Base-by-base conservation (phyloP, 2,888 invertebrate species). In the Orthonychiurus folsomi region DNA sequence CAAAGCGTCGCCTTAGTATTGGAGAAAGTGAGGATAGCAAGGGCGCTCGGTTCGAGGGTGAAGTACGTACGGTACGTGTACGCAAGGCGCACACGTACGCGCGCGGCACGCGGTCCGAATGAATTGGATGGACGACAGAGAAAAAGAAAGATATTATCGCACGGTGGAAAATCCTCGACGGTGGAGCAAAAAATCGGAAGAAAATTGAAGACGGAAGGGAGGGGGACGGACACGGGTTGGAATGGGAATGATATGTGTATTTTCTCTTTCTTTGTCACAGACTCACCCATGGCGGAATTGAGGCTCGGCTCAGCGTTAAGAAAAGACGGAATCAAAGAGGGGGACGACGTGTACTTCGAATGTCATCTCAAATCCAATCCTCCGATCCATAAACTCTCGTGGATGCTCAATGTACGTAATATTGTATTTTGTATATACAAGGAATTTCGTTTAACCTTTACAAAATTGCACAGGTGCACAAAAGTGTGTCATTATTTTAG, bases 301-400 rank as follows among this genome's bases (percentile, higher is more conserved):
- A 66, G 68, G 50, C 61, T 72, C 50, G 72, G 72, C 20, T 66
- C 72, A 26, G 68, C 72, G 15, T 66, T 71, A 9, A 60, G 63
- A 15, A 66, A 68, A 59, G 66, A 70, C 63, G 69, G 67, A 59
- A 70, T 71, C 53, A 71, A 71, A 61, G 69, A 69, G 60, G 68
- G 69, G 26, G 71, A 69, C 52, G 71, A 70, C 47, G 69, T 71
- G n/a, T 71, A 68, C 57, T 71, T 71, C 62, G 71, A 71, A 62
- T 71, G 69, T 59, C 67, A 66, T 54, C 63, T 71, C 20, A 69
- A 69, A 68, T 64, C 69, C 53, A 71, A 71, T 56, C 70, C 71
- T 48, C 61, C 68, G 18, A 66, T 66, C 59, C 69, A 70, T 52
- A 72, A 70, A 54, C 64, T 72, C 27, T 58, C 66, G 26, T 72